These are phyloP conservation scores for Ptilodon capucinus DNA, from an alignment of 2,888 invertebrate genomes.

Conservation along the genomic window DNA sequence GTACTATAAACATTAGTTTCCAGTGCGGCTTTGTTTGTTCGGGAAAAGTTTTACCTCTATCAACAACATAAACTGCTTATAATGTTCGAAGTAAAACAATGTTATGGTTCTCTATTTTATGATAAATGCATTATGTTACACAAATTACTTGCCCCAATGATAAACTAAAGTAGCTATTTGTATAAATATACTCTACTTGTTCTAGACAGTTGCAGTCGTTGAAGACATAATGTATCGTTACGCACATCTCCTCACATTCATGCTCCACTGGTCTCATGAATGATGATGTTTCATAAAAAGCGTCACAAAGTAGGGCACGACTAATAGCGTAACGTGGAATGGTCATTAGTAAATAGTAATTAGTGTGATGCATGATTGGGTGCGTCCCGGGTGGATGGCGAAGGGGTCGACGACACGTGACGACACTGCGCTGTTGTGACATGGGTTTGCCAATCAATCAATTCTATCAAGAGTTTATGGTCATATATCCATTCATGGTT, in stretches of 20 bases:
- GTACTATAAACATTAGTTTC: no score
- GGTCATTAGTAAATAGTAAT: constrained; percentile 30
- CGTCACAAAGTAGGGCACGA: constrained; percentile 19
- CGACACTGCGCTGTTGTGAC: constrained; percentile 10
- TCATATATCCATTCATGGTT: neutral
- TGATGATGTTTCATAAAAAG: constrained; percentile 12
- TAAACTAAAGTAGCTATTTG: neutral
- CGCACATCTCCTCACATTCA: constrained; percentile 12
- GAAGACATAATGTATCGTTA: constrained; percentile 4
- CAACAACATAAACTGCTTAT: no score
- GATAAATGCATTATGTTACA: no score
- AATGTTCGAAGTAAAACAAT: no score
- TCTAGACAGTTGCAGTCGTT: constrained; percentile 1
- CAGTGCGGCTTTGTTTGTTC: no score
- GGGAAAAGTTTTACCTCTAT: no score
- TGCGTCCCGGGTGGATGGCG: constrained; percentile 8
- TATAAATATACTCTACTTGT: constrained; percentile 3
- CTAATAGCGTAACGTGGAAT: constrained; percentile 29
- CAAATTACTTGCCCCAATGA: no score
- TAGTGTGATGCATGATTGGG: constrained; percentile 22
- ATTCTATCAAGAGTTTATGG: neutral
- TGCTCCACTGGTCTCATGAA: constrained; percentile 21
- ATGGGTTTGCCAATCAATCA: neutral
- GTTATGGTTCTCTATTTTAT: no score
- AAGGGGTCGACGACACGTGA: constrained; percentile 4